Base-by-base conservation (phyloP, 1,140 invertebrate species). In the Oedothorax gibbosus region DNA sequence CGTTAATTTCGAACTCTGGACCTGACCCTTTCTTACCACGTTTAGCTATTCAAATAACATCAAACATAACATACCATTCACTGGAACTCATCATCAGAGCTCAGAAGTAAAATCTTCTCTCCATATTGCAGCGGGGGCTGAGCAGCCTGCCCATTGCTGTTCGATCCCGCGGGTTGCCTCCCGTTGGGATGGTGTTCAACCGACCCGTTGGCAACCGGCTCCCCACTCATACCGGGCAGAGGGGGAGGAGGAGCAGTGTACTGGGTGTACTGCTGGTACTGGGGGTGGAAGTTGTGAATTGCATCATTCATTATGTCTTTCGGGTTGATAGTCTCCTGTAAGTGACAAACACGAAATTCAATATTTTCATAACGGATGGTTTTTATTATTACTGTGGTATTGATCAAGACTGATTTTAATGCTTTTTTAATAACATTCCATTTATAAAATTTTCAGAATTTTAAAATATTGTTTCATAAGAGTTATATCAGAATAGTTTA, bases 251-350 rank as follows among this genome's bases (percentile, higher is more conserved):
- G 96, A 95, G 91, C 95, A 96, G 88, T 87, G 90, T 98, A 98
- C 89, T 99, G 98, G 8, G 98, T 99, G 91, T 99, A 99, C 90
- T 99, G 98, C 91, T 99, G 98, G 91, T 99, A 99, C 89, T 99
- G 97, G 51, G 98, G 98, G 93, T 99, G 98, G 93, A 99, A 99
- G 92, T 99, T 99, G 91, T 99, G 98, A 90, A 99, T 99, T 89
- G 98, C 98, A 92, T 99, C 98, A 89, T 98, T 99, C 98, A 99
- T 99, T 89, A 99, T 99, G 91, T 99, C 98, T 91, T 98, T 97
- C 64, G 98, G 98, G 92, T 99, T 99, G 96, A 99, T 99, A 7
- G 98, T 99, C 94, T 99, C 98, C 96, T 97, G 89, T 0, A 92
- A 88, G 20, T 82, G 75, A 88, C 87, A 88, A 87, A 65, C 12